phyloP scores from a whole-genome alignment of 2,888 invertebrate species.

The Ochlodes sylvanus region DNA sequence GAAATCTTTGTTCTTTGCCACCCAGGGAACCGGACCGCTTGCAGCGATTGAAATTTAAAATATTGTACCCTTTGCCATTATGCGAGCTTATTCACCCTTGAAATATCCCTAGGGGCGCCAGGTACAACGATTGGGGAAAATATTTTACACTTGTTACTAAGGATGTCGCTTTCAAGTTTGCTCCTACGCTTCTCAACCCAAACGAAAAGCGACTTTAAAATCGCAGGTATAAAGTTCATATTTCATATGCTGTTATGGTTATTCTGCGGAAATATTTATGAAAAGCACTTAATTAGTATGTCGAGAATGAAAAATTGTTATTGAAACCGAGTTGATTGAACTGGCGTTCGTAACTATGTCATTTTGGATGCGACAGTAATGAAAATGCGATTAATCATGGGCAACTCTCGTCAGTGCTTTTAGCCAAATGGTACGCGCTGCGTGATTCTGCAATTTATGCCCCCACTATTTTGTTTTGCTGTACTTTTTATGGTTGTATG shows the following conservation, averaged over 20 bases:
- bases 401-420: constrained; percentile 60
- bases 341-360: constrained; percentile 82
- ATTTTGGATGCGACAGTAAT: constrained; percentile 79
- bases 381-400: constrained; percentile 77
- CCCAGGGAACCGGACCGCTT: constrained; percentile 78
- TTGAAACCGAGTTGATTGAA: constrained; percentile 83
- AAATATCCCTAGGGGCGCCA: constrained; percentile 85
- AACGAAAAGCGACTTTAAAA: constrained; percentile 53
- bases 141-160: constrained; percentile 85
- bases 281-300: constrained; percentile 84
- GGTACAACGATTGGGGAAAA: constrained; percentile 84
- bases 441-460: constrained; percentile 65
- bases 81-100: constrained; percentile 85
- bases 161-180: constrained; percentile 78
- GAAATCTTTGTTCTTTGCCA: constrained; percentile 79
- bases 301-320: constrained; percentile 84
- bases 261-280: constrained; percentile 73
- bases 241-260: constrained; percentile 45
- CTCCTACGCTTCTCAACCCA: constrained; percentile 56
- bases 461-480: constrained; percentile 51
- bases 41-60: constrained; percentile 86
- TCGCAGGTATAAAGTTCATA: constrained; percentile 53
- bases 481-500: constrained; percentile 37
- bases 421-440: constrained; percentile 61
- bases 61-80: constrained; percentile 86